Conservation (phyloP, 2,797 vertebrate species). For the Brotogeris chrysoptera region DNA sequence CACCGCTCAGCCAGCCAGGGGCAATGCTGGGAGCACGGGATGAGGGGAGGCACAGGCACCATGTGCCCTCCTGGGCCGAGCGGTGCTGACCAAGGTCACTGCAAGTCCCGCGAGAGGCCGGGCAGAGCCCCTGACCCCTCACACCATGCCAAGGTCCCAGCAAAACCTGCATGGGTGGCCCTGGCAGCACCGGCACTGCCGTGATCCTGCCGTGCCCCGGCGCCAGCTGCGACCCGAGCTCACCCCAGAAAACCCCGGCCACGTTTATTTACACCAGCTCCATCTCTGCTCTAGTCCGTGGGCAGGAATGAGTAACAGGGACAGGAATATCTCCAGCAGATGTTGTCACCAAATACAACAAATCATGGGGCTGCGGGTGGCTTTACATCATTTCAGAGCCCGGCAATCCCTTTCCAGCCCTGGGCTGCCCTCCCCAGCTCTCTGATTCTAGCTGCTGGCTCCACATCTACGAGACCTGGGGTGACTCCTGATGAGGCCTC, state of each 20-base stretch:
- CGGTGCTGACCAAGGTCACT: not conserved
- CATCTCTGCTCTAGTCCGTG: not conserved
- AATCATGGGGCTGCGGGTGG: not conserved
- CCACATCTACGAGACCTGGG: not conserved
- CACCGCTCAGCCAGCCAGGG: rapidly evolving
- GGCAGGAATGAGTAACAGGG: slow-evolving; percentile 50
- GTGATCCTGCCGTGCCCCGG: not conserved
- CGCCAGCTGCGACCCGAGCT: not conserved
- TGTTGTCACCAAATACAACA: slow-evolving; percentile 38
- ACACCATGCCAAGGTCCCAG: rapidly evolving
- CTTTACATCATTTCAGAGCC: not conserved
- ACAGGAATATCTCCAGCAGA: slow-evolving; percentile 30
- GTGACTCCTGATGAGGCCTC: rapidly evolving
- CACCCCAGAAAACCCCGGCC: not conserved
- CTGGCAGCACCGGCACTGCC: not conserved
- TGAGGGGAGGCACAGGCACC: not conserved
- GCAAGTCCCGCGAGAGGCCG: rapidly evolving
- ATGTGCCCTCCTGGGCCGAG: rapidly evolving
- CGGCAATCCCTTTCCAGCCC: not conserved
- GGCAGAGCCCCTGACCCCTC: not conserved
- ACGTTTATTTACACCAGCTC: not conserved
- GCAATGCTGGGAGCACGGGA: not conserved
- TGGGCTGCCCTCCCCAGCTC: not conserved
- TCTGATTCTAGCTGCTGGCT: not conserved
- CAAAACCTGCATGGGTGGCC: not conserved